These are phyloP conservation scores for Silurus meridionalis DNA, from an alignment of 2,113 vertebrate genomes.

Conservation along the genomic window DNA sequence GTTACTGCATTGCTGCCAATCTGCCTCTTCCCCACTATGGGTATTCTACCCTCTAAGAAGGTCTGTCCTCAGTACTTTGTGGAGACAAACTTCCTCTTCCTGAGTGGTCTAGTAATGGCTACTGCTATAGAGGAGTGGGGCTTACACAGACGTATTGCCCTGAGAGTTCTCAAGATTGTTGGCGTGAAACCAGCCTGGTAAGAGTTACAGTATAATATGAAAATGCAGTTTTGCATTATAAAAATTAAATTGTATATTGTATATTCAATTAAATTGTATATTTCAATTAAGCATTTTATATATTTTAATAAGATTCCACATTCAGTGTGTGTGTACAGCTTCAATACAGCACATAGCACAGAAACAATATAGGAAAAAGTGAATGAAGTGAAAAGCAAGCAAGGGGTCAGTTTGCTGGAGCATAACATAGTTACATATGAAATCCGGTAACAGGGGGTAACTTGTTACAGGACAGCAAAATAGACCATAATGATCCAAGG, in stretches of 20 bases:
- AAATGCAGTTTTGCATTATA: not conserved
- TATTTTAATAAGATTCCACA: not conserved
- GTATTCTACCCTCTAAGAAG: conserved; percentile 84
- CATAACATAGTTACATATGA: not conserved
- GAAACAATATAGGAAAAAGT: not conserved
- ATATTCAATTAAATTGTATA: not conserved
- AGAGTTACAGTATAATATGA: conserved; percentile 24
- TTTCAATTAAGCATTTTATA: not conserved
- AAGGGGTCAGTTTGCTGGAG: not conserved
- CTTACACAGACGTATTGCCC: conserved; percentile 90
- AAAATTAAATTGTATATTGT: not conserved
- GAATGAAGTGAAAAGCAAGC: not conserved
- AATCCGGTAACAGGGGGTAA: not conserved
- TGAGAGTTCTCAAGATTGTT: conserved; percentile 84
- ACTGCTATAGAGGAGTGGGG: conserved; percentile 95
- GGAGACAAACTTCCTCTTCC: conserved; percentile 96
- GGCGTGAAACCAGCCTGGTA: conserved; percentile 84
- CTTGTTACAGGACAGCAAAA: not conserved
- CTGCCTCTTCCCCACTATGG: conserved; percentile 90
- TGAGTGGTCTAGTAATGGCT: conserved; percentile 96
- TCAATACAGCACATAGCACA: not conserved
- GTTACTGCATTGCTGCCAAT: conserved; percentile 93
- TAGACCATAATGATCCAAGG: not conserved
- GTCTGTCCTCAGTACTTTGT: conserved; percentile 94
- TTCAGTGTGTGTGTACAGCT: not conserved